A percentile compares a stretch with the other conserved stretches of the same genome.
These are phyloP conservation scores for Ariolimax columbianus DNA, from an alignment of 2,888 invertebrate species.

Conservation along the genomic window DNA sequence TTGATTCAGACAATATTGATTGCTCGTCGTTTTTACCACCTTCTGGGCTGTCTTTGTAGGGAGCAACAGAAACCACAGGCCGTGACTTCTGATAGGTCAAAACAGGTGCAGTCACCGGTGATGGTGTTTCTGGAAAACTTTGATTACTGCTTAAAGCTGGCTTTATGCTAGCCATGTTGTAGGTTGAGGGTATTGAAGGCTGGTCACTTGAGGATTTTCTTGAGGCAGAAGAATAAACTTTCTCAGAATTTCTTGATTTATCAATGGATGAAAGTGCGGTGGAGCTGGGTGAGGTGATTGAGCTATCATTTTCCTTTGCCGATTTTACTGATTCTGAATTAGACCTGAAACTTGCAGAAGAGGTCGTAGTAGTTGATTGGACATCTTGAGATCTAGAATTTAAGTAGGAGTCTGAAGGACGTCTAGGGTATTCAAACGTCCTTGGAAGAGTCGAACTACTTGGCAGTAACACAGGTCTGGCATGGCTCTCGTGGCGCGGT, in stretches of 20 bases:
- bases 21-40: conserved; percentile 35
- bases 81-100: conserved; percentile 54
- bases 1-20: conserved; percentile 45
- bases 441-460: neutral
- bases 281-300: neutral
- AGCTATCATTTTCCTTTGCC: neutral
- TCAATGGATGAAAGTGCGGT: neutral
- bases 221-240: neutral
- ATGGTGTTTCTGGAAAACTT: conserved; percentile 1
- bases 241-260: too few species aligned
- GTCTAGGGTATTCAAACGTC: conserved; percentile 1
- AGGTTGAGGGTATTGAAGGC: conserved; percentile 10
- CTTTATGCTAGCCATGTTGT: neutral
- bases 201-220: neutral
- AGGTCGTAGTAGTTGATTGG: neutral
- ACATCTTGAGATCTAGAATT: neutral
- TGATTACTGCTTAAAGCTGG: conserved; percentile 15
- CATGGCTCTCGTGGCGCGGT: conserved; percentile 22
- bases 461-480: conserved; percentile 26
- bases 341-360: neutral
- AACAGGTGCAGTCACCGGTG: conserved; percentile 48
- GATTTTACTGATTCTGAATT: neutral
- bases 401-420: neutral
- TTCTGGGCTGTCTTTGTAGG: conserved; percentile 52
- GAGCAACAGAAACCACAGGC: conserved; percentile 58